phyloP scores from a whole-genome alignment of 2,113 vertebrate species.

The Tragelaphus imberbis region DNA sequence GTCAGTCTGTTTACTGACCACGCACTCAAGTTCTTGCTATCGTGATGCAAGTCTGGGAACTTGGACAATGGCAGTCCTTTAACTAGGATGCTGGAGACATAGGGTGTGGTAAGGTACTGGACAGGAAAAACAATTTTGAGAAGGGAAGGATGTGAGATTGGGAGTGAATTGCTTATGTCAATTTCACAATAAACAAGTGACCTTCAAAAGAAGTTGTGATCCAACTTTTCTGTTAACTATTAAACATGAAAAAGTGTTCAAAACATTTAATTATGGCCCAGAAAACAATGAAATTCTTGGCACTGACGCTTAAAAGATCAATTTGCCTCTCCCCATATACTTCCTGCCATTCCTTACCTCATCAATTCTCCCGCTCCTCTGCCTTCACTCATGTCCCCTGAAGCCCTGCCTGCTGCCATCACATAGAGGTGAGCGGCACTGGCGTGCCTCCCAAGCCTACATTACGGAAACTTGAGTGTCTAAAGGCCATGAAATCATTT shows the following conservation, averaged over 20 bases:
- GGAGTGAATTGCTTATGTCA: neutral
- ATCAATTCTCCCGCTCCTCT: neutral
- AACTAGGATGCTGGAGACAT: neutral
- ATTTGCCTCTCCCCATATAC: neutral
- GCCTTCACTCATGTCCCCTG: neutral
- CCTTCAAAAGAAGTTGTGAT: conserved; percentile 22
- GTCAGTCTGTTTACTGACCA: neutral
- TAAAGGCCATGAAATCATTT: conserved; percentile 36
- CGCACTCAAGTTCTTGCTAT: neutral
- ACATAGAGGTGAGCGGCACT: neutral
- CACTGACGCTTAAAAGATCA: neutral
- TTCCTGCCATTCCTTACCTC: neutral
- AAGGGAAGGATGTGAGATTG: neutral
- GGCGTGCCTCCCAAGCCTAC: neutral
- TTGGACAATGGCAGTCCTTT: neutral
- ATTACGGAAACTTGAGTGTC: conserved; percentile 8
- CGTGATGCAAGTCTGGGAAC: neutral
- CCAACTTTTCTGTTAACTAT: neutral
- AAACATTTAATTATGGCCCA: neutral
- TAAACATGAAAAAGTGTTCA: conserved; percentile 2
- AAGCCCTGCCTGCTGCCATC: neutral
- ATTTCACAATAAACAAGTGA: neutral
- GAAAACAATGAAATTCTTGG: neutral
- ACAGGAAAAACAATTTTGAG: neutral
- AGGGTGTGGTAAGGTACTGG: neutral